phyloP scores from a whole-genome alignment of 2,113 vertebrate species.

The Daphoenositta chrysoptera region DNA sequence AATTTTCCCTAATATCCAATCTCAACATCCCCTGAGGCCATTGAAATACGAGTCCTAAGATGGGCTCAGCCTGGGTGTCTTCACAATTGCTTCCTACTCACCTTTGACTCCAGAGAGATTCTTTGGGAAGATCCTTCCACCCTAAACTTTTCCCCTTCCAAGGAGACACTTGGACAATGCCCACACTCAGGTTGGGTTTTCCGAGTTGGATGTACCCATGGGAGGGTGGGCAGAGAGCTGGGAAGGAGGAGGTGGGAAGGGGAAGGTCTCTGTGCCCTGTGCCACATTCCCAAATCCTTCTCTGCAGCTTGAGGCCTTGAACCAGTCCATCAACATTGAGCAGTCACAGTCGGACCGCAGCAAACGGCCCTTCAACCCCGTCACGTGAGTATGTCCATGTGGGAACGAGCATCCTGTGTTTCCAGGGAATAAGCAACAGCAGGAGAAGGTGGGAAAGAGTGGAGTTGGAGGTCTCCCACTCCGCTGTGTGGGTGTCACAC shows the following conservation, averaged over 20 bases:
- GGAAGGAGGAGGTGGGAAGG: background rate
- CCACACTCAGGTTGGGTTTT: background rate
- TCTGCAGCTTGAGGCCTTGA: slow-evolving; percentile 90
- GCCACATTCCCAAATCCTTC: background rate
- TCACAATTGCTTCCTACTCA: background rate
- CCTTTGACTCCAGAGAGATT: background rate
- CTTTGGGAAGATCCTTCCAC: background rate
- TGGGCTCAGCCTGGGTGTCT: background rate
- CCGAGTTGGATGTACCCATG: rapidly evolving
- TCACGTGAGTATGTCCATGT: slow-evolving; percentile 80
- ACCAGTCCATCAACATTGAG: slow-evolving; percentile 97
- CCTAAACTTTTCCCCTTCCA: background rate
- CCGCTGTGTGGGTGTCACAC: rapidly evolving
- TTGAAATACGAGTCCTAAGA: background rate
- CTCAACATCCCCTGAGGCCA: background rate
- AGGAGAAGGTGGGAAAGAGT: background rate
- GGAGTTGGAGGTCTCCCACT: background rate
- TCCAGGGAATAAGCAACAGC: background rate
- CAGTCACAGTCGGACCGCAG: slow-evolving; percentile 98
- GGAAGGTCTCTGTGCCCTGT: background rate
- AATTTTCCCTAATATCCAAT: background rate
- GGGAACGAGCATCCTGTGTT: background rate
- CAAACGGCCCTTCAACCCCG: slow-evolving; percentile 97
- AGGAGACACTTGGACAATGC: background rate
- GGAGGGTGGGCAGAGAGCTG: background rate